These are phyloP conservation scores for Corvus hawaiiensis DNA, from an alignment of 2,113 vertebrate species.

Conservation along the genomic window DNA sequence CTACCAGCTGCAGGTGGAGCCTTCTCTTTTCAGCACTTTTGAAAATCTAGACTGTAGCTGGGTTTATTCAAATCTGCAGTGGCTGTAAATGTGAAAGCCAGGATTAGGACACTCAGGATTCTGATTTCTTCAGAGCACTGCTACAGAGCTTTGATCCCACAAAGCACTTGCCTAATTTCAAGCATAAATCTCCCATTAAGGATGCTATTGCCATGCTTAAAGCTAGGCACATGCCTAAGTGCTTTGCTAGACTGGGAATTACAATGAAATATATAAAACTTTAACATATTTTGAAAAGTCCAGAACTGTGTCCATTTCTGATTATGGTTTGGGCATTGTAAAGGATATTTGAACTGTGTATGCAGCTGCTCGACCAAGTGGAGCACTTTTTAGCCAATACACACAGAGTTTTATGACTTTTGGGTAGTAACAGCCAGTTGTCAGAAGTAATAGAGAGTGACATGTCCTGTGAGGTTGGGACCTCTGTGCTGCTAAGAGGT, in stretches of 20 bases:
- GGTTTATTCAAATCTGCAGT: neutral
- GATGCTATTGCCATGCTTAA: neutral
- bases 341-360: neutral
- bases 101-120: slow-evolving; percentile 1
- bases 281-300: neutral
- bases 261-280: neutral
- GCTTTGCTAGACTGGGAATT: neutral
- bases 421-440: slow-evolving; percentile 38
- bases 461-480: slow-evolving; percentile 1
- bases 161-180: slow-evolving; percentile 32
- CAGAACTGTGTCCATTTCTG: neutral
- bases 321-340: neutral
- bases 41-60: neutral
- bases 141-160: neutral
- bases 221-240: slow-evolving; percentile 9
- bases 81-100: neutral
- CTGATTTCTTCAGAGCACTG: neutral
- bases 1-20: neutral
- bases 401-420: slow-evolving; percentile 4
- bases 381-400: slow-evolving; percentile 20
- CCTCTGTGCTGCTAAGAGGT: slow-evolving; percentile 19
- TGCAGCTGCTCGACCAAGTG: neutral
- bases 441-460: neutral
- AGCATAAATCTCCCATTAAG: neutral
- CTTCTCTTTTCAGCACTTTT: neutral